These are phyloP conservation scores for Lipophrys pholis DNA, from an alignment of 2,113 vertebrate genomes.

Conservation along the genomic window DNA sequence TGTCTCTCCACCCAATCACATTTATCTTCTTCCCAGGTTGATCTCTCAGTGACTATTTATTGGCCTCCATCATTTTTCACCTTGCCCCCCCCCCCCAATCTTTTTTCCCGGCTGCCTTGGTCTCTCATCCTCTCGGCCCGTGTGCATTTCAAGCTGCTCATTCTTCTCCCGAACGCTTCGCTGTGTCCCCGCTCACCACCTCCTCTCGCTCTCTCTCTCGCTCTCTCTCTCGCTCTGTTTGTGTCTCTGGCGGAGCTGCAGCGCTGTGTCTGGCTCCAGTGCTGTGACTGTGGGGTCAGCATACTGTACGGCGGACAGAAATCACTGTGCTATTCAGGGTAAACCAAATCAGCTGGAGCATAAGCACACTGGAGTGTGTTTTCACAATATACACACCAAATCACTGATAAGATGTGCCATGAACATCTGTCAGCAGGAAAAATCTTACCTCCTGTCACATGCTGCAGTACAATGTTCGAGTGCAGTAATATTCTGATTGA, in stretches of 20 bases:
- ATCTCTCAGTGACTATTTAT: slow-evolving; percentile 52
- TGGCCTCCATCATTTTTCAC: slow-evolving; percentile 46
- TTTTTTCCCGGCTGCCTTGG: slow-evolving; percentile 38
- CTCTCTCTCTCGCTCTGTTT: not conserved
- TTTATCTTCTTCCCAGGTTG: slow-evolving; percentile 41
- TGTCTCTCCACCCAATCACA: slow-evolving; percentile 39
- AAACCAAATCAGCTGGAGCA: slow-evolving; percentile 18
- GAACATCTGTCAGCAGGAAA: not conserved
- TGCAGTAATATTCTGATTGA: slow-evolving; percentile 14
- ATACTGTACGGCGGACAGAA: slow-evolving; percentile 12
- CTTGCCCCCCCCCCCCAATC: slow-evolving; percentile 14
- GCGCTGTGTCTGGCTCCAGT: slow-evolving; percentile 20
- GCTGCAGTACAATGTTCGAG: slow-evolving; percentile 9
- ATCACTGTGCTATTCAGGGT: not conserved
- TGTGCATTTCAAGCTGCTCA: slow-evolving; percentile 52
- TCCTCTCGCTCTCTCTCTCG: slow-evolving; percentile 15
- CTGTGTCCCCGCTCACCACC: slow-evolving; percentile 20
- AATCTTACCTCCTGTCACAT: not conserved
- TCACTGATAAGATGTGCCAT: not conserved
- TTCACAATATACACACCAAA: not conserved
- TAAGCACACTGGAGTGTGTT: not conserved
- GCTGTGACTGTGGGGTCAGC: slow-evolving; percentile 22
- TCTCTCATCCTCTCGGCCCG: slow-evolving; percentile 44
- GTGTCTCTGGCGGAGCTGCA: slow-evolving; percentile 37
- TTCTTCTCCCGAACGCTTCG: slow-evolving; percentile 34